These are phyloP conservation scores for Cryptoblepharus egeriae DNA, from an alignment of 2,797 vertebrate species.

Conservation along the genomic window DNA sequence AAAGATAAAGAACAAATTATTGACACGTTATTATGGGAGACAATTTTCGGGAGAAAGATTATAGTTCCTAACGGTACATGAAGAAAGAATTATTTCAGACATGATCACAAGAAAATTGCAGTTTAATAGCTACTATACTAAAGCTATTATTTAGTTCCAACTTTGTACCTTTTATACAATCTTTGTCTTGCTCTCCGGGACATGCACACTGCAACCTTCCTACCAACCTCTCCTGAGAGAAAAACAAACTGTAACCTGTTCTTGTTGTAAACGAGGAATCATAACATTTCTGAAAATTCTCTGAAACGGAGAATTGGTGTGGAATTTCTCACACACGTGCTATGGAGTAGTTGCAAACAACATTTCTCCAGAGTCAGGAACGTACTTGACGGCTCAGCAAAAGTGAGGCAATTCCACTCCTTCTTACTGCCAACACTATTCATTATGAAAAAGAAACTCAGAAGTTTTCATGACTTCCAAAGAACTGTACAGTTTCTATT, in stretches of 20 bases:
- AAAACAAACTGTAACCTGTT: background rate
- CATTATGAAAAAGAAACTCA: background rate
- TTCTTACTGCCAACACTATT: background rate
- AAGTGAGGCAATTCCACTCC: background rate
- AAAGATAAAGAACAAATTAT: background rate
- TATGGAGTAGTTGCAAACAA: background rate
- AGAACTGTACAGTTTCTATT: too few species aligned
- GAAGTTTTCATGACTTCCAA: too few species aligned
- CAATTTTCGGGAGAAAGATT: slow-evolving; percentile 5
- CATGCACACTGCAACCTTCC: background rate
- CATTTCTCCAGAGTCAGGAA: background rate
- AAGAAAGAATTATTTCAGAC: background rate
- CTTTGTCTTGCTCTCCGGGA: too few species aligned
- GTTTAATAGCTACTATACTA: background rate
- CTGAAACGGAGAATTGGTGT: background rate
- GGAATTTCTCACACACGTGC: background rate
- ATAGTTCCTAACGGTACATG: background rate
- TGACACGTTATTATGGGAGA: background rate
- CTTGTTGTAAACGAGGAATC: background rate
- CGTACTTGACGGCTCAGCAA: background rate
- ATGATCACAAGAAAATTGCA: background rate
- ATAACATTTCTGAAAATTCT: background rate
- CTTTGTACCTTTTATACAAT: background rate
- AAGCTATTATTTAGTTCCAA: background rate
- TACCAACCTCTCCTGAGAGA: background rate